Evolutionary conservation across 1,140 invertebrate genomes (phyloP), one percentile per base, ranked within the genome.

Genomic region (Choristoneura fumiferana): DNA sequence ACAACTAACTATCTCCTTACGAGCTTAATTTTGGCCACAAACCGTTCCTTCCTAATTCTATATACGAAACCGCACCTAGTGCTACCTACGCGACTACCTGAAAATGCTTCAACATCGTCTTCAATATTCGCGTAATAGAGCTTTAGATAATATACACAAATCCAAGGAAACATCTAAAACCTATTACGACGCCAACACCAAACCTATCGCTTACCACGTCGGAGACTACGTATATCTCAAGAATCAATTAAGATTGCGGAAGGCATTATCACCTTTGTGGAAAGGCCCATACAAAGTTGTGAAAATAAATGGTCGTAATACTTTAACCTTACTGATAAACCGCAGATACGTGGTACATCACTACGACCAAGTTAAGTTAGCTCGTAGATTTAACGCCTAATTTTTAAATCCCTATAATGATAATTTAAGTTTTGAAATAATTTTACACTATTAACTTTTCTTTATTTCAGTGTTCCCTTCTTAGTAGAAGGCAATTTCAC

Each of bases 1-100:
- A 53, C 67, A 0, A 60, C 34, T 66, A 36, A 35, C 4, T 64
- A 37, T 22, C 73, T 2, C 78, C 85, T 0, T 78, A 76, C 53
- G 77, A 83, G 62, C 18, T 90, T 4, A 9, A 89, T 14, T 84
- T 79, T 52, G 86, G 84, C 8, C 15, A 58, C 54, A 69, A 76
- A 36, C 62, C 78, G 0, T 60, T 49, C 29, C 18, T 74, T 6
- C 69, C 73, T 8, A 62, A 18, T 57, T 56, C 36, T 29, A 17
- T 69, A 39, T n/a, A n/a, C n/a, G 61, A 60, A 8, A 14, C 53
- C 12, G 18, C 38, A 4, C 53, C 57, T 14, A 53, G 62, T 36
- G 29, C 34, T 22, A 62, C 63, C 1, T 45, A 57, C 10, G 29
- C 8, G 71, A 73, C 18, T 69, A 69, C 9, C 40, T 59, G 10